phyloP scores from a whole-genome alignment of 2,113 vertebrate species.

The Cervus canadensis region DNA sequence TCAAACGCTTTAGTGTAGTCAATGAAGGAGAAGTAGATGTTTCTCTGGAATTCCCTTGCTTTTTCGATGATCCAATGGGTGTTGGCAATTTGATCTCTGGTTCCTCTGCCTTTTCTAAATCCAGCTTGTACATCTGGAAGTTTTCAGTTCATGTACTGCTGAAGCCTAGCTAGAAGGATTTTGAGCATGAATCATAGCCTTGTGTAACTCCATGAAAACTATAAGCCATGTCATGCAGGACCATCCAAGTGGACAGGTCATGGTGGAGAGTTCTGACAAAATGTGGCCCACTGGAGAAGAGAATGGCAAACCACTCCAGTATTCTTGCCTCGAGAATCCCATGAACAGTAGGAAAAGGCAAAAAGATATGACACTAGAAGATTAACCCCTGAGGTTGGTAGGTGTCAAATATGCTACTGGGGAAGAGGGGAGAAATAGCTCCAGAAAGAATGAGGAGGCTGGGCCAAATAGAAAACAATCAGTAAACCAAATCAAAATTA shows the following conservation, averaged over 20 bases:
- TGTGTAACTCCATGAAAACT: neutral
- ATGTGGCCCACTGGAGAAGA: neutral
- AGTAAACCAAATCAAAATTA: neutral
- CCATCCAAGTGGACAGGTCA: neutral
- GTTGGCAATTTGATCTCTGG: neutral
- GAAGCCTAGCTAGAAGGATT: neutral
- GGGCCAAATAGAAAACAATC: neutral
- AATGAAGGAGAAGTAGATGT: neutral
- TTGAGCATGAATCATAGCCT: neutral
- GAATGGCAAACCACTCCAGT: neutral
- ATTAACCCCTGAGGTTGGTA: neutral
- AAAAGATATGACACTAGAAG: neutral
- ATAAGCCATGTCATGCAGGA: neutral
- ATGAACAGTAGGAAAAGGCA: neutral
- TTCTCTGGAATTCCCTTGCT: neutral
- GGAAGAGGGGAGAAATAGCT: neutral
- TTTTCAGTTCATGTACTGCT: neutral
- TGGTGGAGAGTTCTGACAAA: neutral
- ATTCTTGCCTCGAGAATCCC: neutral
- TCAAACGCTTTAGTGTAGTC: neutral
- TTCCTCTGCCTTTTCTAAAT: neutral
- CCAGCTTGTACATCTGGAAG: neutral
- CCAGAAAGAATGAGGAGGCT: neutral
- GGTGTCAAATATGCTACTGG: neutral
- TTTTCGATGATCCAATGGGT: neutral